Evolutionary conservation across 2,113 vertebrate genomes (phyloP).

Genomic region (Microcebus murinus): DNA sequence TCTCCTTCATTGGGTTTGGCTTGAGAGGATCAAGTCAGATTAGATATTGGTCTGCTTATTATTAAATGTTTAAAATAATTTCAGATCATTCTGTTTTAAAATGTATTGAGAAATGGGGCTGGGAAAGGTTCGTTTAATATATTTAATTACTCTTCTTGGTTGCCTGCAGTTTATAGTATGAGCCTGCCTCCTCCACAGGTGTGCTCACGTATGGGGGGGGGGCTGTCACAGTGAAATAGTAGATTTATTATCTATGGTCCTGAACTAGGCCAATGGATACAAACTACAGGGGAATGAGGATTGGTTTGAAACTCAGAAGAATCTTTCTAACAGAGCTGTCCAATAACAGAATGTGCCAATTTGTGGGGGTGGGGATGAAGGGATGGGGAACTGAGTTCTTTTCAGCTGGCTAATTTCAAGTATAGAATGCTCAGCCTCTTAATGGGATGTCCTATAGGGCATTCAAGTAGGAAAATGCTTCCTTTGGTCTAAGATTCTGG

Average conservation of each 20-base stretch:
- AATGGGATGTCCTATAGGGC: neutral
- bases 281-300: neutral
- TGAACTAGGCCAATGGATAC: neutral
- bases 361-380: neutral
- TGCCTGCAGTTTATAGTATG: neutral
- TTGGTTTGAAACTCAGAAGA: neutral
- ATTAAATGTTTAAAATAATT: neutral
- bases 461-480: neutral
- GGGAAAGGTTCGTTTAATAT: neutral
- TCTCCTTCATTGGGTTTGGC: neutral
- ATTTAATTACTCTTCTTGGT: neutral
- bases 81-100: neutral
- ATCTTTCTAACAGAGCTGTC: neutral
- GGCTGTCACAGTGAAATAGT: neutral
- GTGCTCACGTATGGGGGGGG: accelerated
- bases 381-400: neutral
- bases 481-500: neutral
- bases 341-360: neutral
- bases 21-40: neutral
- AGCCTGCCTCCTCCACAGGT: neutral
- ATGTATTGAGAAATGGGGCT: neutral
- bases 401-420: neutral
- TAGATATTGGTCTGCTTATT: neutral
- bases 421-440: neutral
- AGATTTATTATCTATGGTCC: neutral